These are phyloP conservation scores for Tiliqua scincoides DNA, from an alignment of 2,113 vertebrate genomes.

Conservation along the genomic window DNA sequence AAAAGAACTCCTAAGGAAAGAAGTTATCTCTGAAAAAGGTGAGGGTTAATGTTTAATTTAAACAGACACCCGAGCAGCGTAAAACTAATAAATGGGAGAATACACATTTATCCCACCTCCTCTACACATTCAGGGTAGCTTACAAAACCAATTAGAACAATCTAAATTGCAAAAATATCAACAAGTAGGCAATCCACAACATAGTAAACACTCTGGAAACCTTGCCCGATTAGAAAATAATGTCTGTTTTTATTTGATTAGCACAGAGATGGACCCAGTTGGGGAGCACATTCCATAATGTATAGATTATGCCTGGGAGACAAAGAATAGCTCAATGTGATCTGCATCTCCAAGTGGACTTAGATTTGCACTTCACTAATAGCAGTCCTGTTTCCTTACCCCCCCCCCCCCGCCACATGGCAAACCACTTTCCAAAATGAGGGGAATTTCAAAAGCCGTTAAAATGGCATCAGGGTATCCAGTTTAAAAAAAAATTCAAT, in stretches of 20 bases:
- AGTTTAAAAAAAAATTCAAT: background rate
- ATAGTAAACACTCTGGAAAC: background rate
- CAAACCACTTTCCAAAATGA: background rate
- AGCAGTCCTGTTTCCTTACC: too few relatives aligned
- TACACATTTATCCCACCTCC: background rate
- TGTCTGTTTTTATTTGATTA: background rate
- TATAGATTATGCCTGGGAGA: background rate
- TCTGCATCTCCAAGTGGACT: background rate
- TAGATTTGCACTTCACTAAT: background rate
- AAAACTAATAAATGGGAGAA: background rate
- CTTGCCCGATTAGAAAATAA: background rate
- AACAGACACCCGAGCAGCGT: background rate
- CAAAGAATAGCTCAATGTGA: background rate
- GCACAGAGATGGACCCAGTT: background rate
- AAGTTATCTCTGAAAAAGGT: too few relatives aligned
- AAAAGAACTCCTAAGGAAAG: too few relatives aligned
- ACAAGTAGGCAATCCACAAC: background rate
- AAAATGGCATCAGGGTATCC: background rate
- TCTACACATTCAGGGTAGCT: background rate
- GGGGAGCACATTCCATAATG: background rate
- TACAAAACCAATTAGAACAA: background rate
- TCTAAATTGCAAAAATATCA: background rate
- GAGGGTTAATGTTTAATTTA: background rate
- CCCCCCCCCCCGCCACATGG: background rate
- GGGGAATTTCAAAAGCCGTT: background rate